phyloP scores from a whole-genome alignment of 2,797 vertebrate genomes.

The Microhierax caerulescens region DNA sequence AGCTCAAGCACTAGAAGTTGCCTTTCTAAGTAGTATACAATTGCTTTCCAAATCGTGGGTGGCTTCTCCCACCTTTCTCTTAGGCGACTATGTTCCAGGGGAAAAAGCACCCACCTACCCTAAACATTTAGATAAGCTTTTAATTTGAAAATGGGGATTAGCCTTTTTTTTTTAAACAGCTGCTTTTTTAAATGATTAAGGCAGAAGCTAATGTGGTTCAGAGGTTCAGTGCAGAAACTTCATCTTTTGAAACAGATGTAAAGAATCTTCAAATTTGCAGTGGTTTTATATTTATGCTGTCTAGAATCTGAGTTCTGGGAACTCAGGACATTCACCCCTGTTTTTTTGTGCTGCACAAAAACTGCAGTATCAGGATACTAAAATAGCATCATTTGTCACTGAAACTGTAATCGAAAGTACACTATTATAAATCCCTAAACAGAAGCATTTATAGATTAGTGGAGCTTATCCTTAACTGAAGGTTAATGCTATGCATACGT shows the following conservation, averaged over 20 bases:
- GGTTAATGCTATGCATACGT: not conserved
- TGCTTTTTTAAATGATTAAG: not conserved
- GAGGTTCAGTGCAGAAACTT: not conserved
- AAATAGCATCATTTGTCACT: not conserved
- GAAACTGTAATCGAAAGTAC: not conserved
- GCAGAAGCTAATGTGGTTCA: not conserved
- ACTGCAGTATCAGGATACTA: not conserved
- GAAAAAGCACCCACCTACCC: accelerated
- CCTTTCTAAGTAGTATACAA: not conserved
- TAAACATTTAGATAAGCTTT: not conserved
- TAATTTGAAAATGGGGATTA: not conserved
- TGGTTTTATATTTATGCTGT: not conserved
- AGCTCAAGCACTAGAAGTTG: not conserved
- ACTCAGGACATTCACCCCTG: not conserved
- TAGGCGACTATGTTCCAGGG: not conserved
- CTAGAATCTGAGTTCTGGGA: not conserved
- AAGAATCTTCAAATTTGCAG: not conserved
- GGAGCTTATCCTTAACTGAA: not conserved
- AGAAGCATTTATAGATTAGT: not conserved
- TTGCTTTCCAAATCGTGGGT: not conserved
- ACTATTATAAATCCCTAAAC: not conserved
- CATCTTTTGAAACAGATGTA: not conserved
- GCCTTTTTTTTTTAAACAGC: not conserved
- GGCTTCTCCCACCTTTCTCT: not conserved
- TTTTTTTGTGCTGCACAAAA: not conserved